Base-by-base conservation (phyloP, 2,113 vertebrate genomes). In the Syrmaticus mikado region DNA sequence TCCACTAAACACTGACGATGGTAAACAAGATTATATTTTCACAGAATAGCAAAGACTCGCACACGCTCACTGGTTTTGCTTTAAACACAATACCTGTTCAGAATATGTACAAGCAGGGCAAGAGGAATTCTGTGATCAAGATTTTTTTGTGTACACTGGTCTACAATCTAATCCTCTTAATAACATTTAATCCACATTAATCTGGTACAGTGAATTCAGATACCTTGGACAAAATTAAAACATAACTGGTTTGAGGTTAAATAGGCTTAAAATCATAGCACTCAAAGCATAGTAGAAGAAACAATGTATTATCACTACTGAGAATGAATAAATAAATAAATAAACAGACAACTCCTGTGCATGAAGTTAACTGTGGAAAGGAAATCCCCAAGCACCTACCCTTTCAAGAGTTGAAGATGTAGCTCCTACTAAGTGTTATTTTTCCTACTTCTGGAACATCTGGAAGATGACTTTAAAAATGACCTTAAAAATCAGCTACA, bases 401-500 rank as follows among this genome's bases (percentile, higher is more conserved):
- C 32, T 92, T 82, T 85, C 53, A 76, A 36, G 10, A 82, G 57
- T 72, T 79, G 64, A 77, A 93, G 58, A 65, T 5, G 55, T 30
- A 61, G 10, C 6, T 79, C 6, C 64, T 88, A 82, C 67, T 72
- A 19, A 38, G 28, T 55, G 14, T 65, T 92, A 76, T 77, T 95
- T 88, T 83, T 22, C 9, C 11, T 77, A 13, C 50, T 91, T 84
- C 60, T 70, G 62, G 61, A 25, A 57, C 58, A 94, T 77, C 68
- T 83, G 84, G 84, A 90, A 77, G 68, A 90, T 53, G 64, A 94
- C 53, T n/a, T 94, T 86, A 90, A 77, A 80, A 81, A 90, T 53
- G 64, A 94, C 53, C 40, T 94, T 86, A 90, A 77, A 80, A 81
- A 70, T 76, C 32, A 73, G 17, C 77, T 77, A 4, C 20, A 58